Evolutionary conservation across 2,888 invertebrate genomes (phyloP).

Genomic region (Pammene fasciana): DNA sequence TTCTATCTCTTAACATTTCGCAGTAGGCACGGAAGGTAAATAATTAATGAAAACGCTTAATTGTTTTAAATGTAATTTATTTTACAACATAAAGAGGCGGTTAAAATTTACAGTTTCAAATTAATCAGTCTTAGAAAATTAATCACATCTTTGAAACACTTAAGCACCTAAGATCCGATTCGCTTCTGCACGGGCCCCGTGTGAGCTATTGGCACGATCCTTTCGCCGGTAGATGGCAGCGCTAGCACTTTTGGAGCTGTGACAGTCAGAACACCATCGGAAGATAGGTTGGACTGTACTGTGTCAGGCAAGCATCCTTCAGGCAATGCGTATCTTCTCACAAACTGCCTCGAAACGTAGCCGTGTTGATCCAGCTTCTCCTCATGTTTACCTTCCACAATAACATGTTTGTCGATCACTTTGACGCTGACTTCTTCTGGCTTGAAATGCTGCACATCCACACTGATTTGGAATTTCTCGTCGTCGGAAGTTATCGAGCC

Average conservation of each 20-base stretch:
- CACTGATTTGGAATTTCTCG: slow-evolving; percentile 85
- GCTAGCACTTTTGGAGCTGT: slow-evolving; percentile 85
- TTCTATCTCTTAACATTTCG: too few species aligned
- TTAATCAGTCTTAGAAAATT: slow-evolving; percentile 60
- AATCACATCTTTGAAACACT: slow-evolving; percentile 33
- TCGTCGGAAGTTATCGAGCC: slow-evolving; percentile 75
- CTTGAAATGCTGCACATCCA: slow-evolving; percentile 90
- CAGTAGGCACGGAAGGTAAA: too few species aligned
- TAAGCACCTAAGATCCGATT: slow-evolving; percentile 45
- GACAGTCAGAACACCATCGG: slow-evolving; percentile 89
- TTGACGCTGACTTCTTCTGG: slow-evolving; percentile 91
- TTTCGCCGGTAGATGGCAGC: slow-evolving; percentile 75
- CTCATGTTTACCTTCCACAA: slow-evolving; percentile 90
- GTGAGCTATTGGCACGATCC: slow-evolving; percentile 84
- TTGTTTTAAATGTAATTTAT: slow-evolving; percentile 27
- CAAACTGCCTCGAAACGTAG: slow-evolving; percentile 88
- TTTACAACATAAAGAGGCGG: slow-evolving; percentile 42
- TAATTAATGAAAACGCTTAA: too few species aligned
- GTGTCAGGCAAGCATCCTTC: slow-evolving; percentile 88
- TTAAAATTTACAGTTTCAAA: slow-evolving; percentile 45
- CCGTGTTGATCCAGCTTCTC: slow-evolving; percentile 90
- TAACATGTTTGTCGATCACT: slow-evolving; percentile 86
- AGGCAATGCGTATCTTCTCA: slow-evolving; percentile 88
- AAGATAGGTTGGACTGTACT: slow-evolving; percentile 88
- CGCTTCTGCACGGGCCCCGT: slow-evolving; percentile 82